phyloP scores from a whole-genome alignment of 2,888 invertebrate genomes.

The Deroplatys truncata region DNA sequence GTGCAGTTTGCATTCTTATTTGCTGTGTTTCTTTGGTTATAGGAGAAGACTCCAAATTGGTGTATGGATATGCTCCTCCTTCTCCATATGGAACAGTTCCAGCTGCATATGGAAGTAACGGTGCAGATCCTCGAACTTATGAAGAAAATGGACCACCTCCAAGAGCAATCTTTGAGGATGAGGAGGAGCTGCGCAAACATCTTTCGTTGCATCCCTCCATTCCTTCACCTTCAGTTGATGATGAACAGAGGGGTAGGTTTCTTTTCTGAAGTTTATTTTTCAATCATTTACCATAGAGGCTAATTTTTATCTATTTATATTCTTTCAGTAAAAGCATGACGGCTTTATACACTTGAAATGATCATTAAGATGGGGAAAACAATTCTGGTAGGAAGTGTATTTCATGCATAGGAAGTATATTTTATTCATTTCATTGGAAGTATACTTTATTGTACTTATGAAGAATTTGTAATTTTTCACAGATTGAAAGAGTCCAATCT shows the following conservation, averaged over 20 bases:
- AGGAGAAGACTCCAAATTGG: slow-evolving; percentile 55
- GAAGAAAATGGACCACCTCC: slow-evolving; percentile 33
- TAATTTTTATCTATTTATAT: background rate
- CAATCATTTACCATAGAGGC: background rate
- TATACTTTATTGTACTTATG: too few relatives aligned
- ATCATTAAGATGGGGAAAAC: too few relatives aligned
- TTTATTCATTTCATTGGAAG: too few relatives aligned
- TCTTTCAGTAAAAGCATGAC: too few relatives aligned
- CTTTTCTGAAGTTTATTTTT: background rate
- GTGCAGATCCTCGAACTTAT: slow-evolving; percentile 30
- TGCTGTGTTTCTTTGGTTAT: slow-evolving; percentile 15
- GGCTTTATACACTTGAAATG: too few relatives aligned
- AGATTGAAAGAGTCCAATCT: too few relatives aligned
- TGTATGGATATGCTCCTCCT: slow-evolving; percentile 63
- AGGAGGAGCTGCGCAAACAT: slow-evolving; percentile 63
- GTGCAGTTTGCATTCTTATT: background rate
- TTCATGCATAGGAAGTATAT: too few relatives aligned
- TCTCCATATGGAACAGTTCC: slow-evolving; percentile 55
- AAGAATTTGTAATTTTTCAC: too few relatives aligned
- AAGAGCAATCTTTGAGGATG: slow-evolving; percentile 50
- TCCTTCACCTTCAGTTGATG: slow-evolving; percentile 34
- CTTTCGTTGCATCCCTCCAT: slow-evolving; percentile 50
- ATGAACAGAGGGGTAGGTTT: slow-evolving; percentile 34
- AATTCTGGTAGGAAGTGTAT: too few relatives aligned
- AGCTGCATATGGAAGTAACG: slow-evolving; percentile 31